phyloP scores from a whole-genome alignment of 2,888 invertebrate genomes.

The Caenorhabditis sp. region DNA sequence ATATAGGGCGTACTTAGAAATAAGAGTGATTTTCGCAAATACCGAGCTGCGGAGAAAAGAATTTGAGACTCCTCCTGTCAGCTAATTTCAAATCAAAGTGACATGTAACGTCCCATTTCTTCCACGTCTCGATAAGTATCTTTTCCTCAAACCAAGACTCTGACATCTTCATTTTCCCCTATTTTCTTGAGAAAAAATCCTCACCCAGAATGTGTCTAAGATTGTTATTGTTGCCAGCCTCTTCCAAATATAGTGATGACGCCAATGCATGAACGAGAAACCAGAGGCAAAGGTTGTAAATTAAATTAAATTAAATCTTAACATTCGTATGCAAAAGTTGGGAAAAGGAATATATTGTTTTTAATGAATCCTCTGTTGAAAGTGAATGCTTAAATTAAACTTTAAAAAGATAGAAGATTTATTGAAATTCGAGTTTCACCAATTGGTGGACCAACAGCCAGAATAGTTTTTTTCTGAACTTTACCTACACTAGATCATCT shows the following conservation, averaged over 20 bases:
- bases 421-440: too few species aligned
- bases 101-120: conserved; percentile 9
- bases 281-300: conserved; percentile 40
- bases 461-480: too few species aligned
- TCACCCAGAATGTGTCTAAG: neutral
- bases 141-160: neutral
- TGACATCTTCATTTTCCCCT: neutral
- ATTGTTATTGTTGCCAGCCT: conserved; percentile 3
- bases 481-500: too few species aligned
- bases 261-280: conserved; percentile 12
- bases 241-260: conserved; percentile 15
- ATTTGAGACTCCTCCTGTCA: neutral
- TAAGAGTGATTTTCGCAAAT: too few species aligned
- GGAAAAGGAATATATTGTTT: neutral
- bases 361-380: neutral
- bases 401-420: too few species aligned
- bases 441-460: too few species aligned
- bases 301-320: conserved; percentile 35
- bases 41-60: too few species aligned
- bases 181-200: neutral
- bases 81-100: conserved; percentile 25
- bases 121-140: neutral
- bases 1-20: too few species aligned
- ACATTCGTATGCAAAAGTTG: neutral
- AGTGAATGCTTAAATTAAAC: too few species aligned